Conservation (phyloP, 2,888 invertebrate genomes). For the Hypomecis atomaria region DNA sequence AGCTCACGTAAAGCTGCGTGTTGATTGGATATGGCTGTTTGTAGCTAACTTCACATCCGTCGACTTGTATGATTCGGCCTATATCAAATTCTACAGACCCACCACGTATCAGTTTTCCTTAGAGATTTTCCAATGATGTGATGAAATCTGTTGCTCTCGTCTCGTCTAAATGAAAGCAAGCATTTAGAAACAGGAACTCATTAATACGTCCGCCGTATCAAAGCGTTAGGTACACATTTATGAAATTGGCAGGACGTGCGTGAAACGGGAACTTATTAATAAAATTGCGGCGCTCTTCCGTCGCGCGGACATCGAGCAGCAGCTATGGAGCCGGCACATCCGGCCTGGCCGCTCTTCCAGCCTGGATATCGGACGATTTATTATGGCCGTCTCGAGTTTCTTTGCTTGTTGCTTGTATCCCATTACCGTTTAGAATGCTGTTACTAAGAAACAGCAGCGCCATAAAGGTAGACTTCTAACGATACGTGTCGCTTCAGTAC, state of each 20-base stretch:
- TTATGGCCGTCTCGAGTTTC: slow-evolving; percentile 54
- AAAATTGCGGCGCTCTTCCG: slow-evolving; percentile 79
- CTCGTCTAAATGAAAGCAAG: slow-evolving; percentile 19
- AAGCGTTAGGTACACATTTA: slow-evolving; percentile 46
- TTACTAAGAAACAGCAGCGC: slow-evolving; percentile 35
- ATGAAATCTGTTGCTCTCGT: slow-evolving; percentile 22
- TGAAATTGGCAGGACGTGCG: slow-evolving; percentile 74
- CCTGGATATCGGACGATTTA: slow-evolving; percentile 57
- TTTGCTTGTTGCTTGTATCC: slow-evolving; percentile 42
- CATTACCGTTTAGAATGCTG: slow-evolving; percentile 41
- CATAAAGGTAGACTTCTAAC: slow-evolving; percentile 25
- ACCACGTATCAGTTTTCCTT: not conserved
- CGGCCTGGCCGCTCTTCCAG: slow-evolving; percentile 73
- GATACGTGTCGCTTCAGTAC: slow-evolving; percentile 11
- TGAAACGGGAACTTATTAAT: slow-evolving; percentile 82
- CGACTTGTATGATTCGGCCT: too few relatives aligned
- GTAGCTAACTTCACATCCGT: too few relatives aligned
- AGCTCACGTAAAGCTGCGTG: too few relatives aligned
- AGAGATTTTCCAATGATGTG: slow-evolving; percentile 2
- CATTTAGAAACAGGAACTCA: slow-evolving; percentile 39
- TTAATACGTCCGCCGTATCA: slow-evolving; percentile 42
- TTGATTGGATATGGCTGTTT: too few relatives aligned
- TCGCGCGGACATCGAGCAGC: slow-evolving; percentile 64
- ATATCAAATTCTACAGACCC: too few relatives aligned
- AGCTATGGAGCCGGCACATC: slow-evolving; percentile 52